Conservation (phyloP, 1,140 invertebrate genomes). For the Drosophila serrata region DNA sequence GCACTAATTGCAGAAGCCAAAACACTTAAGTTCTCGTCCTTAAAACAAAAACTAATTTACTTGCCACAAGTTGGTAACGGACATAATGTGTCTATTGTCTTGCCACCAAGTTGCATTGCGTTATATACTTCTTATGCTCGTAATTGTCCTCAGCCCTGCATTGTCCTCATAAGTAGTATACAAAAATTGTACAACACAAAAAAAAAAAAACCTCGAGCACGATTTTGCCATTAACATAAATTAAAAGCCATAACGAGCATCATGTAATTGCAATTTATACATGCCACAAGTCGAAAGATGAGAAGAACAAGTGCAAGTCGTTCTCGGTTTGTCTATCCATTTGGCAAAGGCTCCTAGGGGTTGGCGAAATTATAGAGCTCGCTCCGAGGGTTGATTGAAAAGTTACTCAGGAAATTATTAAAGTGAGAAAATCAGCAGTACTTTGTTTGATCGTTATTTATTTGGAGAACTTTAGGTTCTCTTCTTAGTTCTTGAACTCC, state of each 20-base stretch:
- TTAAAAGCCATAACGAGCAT: conserved; percentile 79
- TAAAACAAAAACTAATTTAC: conserved; percentile 54
- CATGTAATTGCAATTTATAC: conserved; percentile 81
- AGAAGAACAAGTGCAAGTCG: conserved; percentile 2
- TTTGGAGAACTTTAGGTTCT: no score
- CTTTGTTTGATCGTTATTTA: background rate
- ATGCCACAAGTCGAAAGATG: conserved; percentile 29
- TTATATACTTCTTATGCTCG: conserved; percentile 23
- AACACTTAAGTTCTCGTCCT: conserved; percentile 36
- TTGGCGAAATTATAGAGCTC: background rate
- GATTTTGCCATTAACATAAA: conserved; percentile 80
- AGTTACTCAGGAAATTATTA: background rate
- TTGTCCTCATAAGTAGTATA: conserved; percentile 31
- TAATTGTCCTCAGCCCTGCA: conserved; percentile 26
- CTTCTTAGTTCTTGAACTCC: no score
- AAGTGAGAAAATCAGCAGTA: accelerated
- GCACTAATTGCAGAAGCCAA: conserved; percentile 66
- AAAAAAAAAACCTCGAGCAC: conserved; percentile 58
- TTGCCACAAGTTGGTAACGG: conserved; percentile 49
- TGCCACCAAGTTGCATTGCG: conserved; percentile 52
- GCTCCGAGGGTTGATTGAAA: background rate
- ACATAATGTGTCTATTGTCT: conserved; percentile 38
- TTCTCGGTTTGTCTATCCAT: conserved; percentile 31
- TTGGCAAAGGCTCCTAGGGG: conserved; percentile 3
- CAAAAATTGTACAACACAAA: conserved; percentile 6